Percentiles rank a stretch among this genome's conserved stretches.
Evolutionary conservation across 2,797 vertebrate genomes (phyloP).

Genomic region (Manis javanica): DNA sequence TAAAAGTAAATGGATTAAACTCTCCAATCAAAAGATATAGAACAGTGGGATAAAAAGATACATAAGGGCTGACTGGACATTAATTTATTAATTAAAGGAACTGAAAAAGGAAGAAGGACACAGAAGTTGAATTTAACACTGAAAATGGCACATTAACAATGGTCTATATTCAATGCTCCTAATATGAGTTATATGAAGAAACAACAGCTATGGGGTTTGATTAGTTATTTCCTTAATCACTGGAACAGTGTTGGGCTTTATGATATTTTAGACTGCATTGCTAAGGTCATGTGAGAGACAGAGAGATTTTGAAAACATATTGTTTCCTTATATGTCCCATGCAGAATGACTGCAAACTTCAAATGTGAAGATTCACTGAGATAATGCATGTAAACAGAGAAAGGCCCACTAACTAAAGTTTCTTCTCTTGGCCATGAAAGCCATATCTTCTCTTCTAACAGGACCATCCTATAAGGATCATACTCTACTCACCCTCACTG

Average conservation of each 20-base stretch:
- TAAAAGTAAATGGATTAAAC: background rate
- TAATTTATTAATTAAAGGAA: conserved; percentile 73
- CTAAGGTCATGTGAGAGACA: background rate
- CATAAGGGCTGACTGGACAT: background rate
- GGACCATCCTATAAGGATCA: background rate
- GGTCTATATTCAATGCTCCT: background rate
- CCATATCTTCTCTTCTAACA: background rate
- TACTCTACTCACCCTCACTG: background rate
- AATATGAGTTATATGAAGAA: conserved; percentile 45
- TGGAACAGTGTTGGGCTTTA: background rate
- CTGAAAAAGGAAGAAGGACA: conserved; percentile 43
- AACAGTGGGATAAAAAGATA: too few species aligned
- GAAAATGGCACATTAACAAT: conserved; percentile 43
- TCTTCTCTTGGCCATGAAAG: background rate
- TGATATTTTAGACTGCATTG: conserved; percentile 17
- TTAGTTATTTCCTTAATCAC: conserved; percentile 45
- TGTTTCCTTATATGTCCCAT: background rate
- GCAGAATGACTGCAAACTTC: background rate
- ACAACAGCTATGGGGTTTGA: background rate
- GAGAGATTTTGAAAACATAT: background rate
- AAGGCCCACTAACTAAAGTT: background rate
- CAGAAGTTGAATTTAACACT: conserved; percentile 66
- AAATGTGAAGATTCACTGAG: background rate
- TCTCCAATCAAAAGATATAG: background rate
- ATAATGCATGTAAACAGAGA: background rate